phyloP scores from a whole-genome alignment of 1,140 invertebrate genomes.

The Drosophila obscura region DNA sequence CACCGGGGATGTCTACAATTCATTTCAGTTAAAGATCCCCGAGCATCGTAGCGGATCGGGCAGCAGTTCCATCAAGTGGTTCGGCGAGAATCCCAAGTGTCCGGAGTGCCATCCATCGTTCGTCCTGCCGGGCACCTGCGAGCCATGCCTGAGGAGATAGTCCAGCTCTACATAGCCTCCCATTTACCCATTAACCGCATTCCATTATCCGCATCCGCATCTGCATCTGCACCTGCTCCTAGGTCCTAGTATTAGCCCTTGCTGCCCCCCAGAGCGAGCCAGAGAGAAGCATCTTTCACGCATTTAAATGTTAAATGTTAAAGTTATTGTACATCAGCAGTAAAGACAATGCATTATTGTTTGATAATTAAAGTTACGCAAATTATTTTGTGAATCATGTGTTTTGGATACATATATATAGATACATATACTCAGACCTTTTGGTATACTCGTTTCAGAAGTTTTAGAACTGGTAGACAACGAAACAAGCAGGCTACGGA shows the following conservation, averaged over 20 bases:
- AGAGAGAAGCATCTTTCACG: conserved; percentile 59
- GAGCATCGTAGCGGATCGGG: conserved; percentile 73
- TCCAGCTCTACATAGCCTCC: conserved; percentile 30
- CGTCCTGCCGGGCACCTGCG: conserved; percentile 85
- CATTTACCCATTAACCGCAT: conserved; percentile 53
- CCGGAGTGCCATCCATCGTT: conserved; percentile 87
- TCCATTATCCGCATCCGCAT: conserved; percentile 36
- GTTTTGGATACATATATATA: neutral
- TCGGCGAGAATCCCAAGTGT: conserved; percentile 86
- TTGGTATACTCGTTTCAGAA: no score
- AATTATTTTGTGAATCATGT: conserved; percentile 4
- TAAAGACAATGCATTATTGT: conserved; percentile 20
- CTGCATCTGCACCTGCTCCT: conserved; percentile 24
- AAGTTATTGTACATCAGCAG: conserved; percentile 75
- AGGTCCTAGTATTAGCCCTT: conserved; percentile 35
- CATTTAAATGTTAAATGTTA: conserved; percentile 81
- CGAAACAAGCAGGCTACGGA: neutral
- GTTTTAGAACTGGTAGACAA: no score
- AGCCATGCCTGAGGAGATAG: conserved; percentile 85
- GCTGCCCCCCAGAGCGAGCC: conserved; percentile 6
- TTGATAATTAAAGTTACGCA: conserved; percentile 42
- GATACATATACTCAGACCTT: neutral
- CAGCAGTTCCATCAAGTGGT: conserved; percentile 79
- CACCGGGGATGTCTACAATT: conserved; percentile 85
- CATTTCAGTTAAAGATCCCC: conserved; percentile 85